Evolutionary conservation across 2,797 vertebrate species (phyloP), one percentile per base, ranked within the genome.

Genomic region (Muscicapa striata): DNA sequence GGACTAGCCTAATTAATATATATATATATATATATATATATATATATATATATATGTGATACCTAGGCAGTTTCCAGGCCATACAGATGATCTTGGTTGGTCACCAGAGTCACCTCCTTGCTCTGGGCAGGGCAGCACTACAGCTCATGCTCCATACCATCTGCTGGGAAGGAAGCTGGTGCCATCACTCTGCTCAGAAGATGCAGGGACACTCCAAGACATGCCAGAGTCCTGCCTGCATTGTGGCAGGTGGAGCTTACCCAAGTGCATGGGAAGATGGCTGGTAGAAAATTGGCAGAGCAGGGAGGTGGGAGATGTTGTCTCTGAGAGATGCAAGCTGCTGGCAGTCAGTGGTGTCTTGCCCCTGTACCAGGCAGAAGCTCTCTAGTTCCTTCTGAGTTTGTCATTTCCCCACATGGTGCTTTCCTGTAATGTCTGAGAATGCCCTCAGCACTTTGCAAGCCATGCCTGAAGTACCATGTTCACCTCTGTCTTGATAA

Each of bases 71-170:
- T 38, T 36, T 29, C 34, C n/a, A 11, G 34, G 75, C 16, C 41
- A 46, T 15, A 15, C 32, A 38, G 36, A 36, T 36, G 36, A 36
- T 36, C 14, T 20, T 9, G 40, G 20, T 9, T 9, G 40, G 20
- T 9, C 29, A 18, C 73, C 2, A 3, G 14, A 36, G 15, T 26
- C 57, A 36, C 4, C 12, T 63, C 26, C 12, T 62, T 48, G 41
- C 52, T 48, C 14, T 43, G 59, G 19, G 13, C 36, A 43, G 41
- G 11, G 51, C 48, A 62, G 46, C 34, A 23, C 23, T 52, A 14
- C 40, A 41, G 20, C 34, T 49, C 0, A 0, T 75, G 29, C 43
- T 64, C 38, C 29, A 4, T 57, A 41, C 10, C 4, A 3, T 17
- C 34, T 87, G 8, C 59, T 61, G 17, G 11, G 15, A 89, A 11